These are phyloP conservation scores for Pygoscelis adeliae DNA, from an alignment of 2,113 vertebrate species.

Conservation along the genomic window DNA sequence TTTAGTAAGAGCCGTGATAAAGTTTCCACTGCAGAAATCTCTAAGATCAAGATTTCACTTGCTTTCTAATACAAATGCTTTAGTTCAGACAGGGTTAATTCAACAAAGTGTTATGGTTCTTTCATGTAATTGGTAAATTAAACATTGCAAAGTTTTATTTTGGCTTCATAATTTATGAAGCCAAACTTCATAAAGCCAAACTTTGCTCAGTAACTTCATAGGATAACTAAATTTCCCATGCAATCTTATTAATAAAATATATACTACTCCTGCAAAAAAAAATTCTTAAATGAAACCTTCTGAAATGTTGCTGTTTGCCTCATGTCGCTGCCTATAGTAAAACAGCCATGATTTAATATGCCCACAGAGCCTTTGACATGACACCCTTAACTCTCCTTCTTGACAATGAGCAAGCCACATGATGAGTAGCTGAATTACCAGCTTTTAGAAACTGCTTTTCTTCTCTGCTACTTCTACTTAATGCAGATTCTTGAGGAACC, in stretches of 20 bases:
- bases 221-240: background rate
- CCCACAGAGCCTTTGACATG: background rate
- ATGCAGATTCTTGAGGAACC: background rate
- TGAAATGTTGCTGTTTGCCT: background rate
- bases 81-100: background rate
- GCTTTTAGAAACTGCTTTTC: background rate
- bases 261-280: background rate
- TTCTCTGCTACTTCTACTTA: background rate
- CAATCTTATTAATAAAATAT: background rate
- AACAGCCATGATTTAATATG: background rate
- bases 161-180: background rate
- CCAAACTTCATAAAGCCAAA: background rate
- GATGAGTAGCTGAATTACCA: background rate
- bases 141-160: background rate
- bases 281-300: background rate
- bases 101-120: background rate
- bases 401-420: background rate
- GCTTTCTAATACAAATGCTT: background rate
- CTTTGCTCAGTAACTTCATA: background rate
- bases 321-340: background rate
- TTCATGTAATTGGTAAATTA: background rate
- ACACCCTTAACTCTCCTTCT: background rate
- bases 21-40: background rate
- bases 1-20: fast-evolving
- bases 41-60: background rate